These are phyloP conservation scores for Panagrolaimus sp. DNA, from an alignment of 1,140 invertebrate genomes.

Conservation along the genomic window DNA sequence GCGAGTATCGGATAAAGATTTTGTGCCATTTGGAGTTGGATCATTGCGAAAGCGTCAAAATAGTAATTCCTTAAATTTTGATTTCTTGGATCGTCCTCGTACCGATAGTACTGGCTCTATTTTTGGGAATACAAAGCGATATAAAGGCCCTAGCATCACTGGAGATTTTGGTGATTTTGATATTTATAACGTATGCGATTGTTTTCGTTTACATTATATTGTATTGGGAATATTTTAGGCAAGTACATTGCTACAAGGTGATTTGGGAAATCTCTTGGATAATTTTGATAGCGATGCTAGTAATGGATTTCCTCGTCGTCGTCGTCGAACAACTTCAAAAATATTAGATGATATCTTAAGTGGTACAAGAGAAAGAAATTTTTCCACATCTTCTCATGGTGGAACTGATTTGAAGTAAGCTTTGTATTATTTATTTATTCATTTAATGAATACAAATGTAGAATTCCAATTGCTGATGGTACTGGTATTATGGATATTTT, in stretches of 20 bases:
- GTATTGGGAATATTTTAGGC: background rate
- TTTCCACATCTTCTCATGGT: background rate
- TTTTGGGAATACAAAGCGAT: background rate
- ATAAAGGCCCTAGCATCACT: background rate
- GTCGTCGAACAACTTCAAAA: background rate
- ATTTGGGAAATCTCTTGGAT: conserved; percentile 4
- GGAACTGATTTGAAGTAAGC: conserved; percentile 14
- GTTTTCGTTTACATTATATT: background rate
- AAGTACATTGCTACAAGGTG: background rate
- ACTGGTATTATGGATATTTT: conserved; percentile 33
- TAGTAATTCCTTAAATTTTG: background rate
- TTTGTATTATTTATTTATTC: background rate
- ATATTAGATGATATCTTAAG: background rate
- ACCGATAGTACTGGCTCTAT: background rate
- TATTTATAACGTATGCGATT: background rate
- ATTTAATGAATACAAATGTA: background rate
- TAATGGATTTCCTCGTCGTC: background rate
- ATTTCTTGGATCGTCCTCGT: background rate
- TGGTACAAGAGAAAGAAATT: background rate
- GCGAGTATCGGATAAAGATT: conserved; percentile 13
- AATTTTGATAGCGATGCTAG: background rate
- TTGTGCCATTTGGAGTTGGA: background rate
- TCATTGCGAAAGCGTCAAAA: background rate
- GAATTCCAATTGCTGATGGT: background rate
- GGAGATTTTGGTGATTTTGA: background rate